Evolutionary conservation across 2,888 invertebrate species (phyloP).

Genomic region (Lasius platythorax): DNA sequence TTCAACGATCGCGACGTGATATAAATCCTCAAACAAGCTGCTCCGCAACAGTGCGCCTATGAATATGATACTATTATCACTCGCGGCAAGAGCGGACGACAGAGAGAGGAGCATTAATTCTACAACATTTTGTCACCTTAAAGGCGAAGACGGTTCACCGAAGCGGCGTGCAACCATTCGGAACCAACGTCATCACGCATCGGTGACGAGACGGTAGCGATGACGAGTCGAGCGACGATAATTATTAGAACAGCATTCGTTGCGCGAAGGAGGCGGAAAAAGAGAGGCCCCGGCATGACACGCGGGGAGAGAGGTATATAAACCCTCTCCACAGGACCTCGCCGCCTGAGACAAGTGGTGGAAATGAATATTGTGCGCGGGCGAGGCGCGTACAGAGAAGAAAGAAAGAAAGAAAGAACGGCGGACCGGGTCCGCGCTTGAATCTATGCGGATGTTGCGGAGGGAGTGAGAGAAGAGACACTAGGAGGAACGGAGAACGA

Average conservation of each 20-base stretch:
- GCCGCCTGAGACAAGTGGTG: conserved; percentile 64
- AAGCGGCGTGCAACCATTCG: conserved; percentile 55
- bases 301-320: neutral
- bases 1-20: conserved; percentile 21
- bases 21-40: conserved; percentile 12
- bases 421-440: conserved; percentile 70
- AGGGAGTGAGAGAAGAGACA: conserved; percentile 55
- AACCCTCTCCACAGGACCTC: conserved; percentile 29
- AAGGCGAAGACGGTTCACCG: neutral
- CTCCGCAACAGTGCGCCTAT: neutral
- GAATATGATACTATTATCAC: neutral
- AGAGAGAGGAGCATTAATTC: conserved; percentile 7
- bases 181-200: conserved; percentile 61
- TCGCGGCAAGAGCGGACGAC: neutral
- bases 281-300: conserved; percentile 19
- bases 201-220: conserved; percentile 58
- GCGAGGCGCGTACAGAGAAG: conserved; percentile 66
- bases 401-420: conserved; percentile 68
- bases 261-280: conserved; percentile 48
- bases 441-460: conserved; percentile 73
- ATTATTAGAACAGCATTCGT: conserved; percentile 67
- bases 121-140: neutral
- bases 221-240: conserved; percentile 70
- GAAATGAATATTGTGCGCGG: conserved; percentile 73
- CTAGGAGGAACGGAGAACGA: conserved; percentile 32